Evolutionary conservation across 2,888 invertebrate genomes (phyloP), one percentile per base, ranked within the genome.

Genomic region (Ditula angustiorana): DNA sequence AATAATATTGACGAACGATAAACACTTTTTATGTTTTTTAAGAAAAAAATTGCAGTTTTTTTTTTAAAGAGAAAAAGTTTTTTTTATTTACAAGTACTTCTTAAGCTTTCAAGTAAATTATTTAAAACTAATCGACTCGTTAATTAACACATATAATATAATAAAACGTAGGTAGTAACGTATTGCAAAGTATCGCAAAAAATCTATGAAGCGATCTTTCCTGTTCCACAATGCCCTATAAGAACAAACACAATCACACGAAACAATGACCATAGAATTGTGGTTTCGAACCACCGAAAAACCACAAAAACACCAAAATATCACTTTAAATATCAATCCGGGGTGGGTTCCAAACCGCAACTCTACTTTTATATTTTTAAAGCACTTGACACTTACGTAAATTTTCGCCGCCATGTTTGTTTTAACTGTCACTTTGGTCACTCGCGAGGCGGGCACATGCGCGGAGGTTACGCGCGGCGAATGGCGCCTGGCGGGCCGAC

Each of bases 371-470:
- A 49, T 13, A 8, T 28, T 35, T 53, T 21, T 11, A 88, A 88
- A 88, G 74, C 83, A 82, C 86, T 80, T 88, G 87, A 87, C 92
- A 92, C 92, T 92, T 92, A 92, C 92, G 88, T 91, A 91, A 85
- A 91, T 80, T 90, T 90, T 90, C 82, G 89, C 86, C 85, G 90
- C 87, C 92, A 92, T 92, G 77, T 85, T 89, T 81, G 81, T 82
- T 83, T n/a, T 80, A 87, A 86, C 80, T 87, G 82, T 85, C 83
- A 87, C 84, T 81, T 69, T 80, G 75, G 52, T 87, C 88, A 88
- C 88, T 86, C 90, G 88, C 89, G 90, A 80, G 75, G 78, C 84
- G 80, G 77, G 82, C 86, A 80, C 86, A 81, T 85, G 89, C 90
- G 90, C 88, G 82, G 79, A 75, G 74, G 73, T 77, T 77, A 79